Evolutionary conservation across 2,113 vertebrate species (phyloP), one percentile per base, ranked within the genome.

Genomic region (Strigops habroptila): DNA sequence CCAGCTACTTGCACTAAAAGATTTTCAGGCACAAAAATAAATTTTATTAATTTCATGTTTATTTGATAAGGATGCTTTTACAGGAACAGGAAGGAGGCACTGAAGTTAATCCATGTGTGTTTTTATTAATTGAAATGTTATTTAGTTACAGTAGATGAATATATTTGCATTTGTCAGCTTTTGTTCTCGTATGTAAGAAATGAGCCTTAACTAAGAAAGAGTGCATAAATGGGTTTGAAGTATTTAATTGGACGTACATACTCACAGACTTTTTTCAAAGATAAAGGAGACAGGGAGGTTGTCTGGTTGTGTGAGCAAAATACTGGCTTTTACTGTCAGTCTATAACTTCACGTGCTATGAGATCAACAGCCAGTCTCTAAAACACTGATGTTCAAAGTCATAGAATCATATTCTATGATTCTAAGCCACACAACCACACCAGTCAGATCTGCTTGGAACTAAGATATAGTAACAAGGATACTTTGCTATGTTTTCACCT

Each of bases 91-190:
- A 74, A 89, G 75, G 24, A 91, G 9, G 10, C 48, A 33, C 19
- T 86, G 28, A 90, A 95, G 25, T 67, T 91, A 95, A 96, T 79
- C 21, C 9, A 46, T n/a, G 7, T n/a, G 6, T 76, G 9, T 25
- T 81, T 79, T 76, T 82, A 90, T 70, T 95, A 67, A 88, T 10
- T 90, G 35, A 97, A 95, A 92, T 57, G 23, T 48, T 86, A 80
- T 88, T 83, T 88, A 30, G 18, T 59, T 91, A 18, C 15, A 35
- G 8, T 5, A 90, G 22, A 65, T 82, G 8, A 86, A 53, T 68
- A 12, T 76, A 80, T 93, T 96, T 95, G 7, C 18, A 68, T 96
- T 94, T 93, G 14, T 60, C 57, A 57, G 23, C 19, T 95, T 96
- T 86, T n/a, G 23, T 75, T 84, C 27, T 81, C 18, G 16, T 8